phyloP scores from a whole-genome alignment of 2,113 vertebrate species.

The Gasterosteus nipponicus region DNA sequence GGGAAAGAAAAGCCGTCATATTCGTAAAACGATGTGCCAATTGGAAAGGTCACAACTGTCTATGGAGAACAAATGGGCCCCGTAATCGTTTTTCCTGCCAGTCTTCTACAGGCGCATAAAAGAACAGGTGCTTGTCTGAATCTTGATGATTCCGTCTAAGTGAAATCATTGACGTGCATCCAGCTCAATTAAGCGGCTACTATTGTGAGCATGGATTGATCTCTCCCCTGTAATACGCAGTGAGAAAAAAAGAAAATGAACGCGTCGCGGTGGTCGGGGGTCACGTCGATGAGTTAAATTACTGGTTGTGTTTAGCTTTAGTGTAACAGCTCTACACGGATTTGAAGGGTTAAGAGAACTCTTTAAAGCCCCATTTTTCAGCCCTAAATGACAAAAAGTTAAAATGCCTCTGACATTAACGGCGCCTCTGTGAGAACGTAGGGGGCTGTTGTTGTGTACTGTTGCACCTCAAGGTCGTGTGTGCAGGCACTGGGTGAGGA shows the following conservation, averaged over 20 bases:
- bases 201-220: conserved; percentile 51
- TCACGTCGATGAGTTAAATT: conserved; percentile 38
- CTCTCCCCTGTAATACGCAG: conserved; percentile 27
- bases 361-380: conserved; percentile 28
- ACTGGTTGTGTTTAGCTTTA: conserved; percentile 39
- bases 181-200: conserved; percentile 71
- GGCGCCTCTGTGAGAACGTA: conserved; percentile 24
- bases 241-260: conserved; percentile 9
- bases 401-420: conserved; percentile 34
- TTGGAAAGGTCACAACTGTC: conserved; percentile 80
- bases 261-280: conserved; percentile 1
- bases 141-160: conserved; percentile 74
- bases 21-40: conserved; percentile 71
- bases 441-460: conserved; percentile 38
- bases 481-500: conserved; percentile 44
- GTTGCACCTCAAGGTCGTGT: conserved; percentile 63
- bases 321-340: conserved; percentile 21
- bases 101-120: conserved; percentile 72
- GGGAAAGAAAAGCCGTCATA: conserved; percentile 75
- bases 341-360: conserved; percentile 10
- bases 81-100: conserved; percentile 77
- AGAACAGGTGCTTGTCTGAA: conserved; percentile 77
- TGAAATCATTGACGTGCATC: conserved; percentile 73
- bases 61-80: conserved; percentile 77
- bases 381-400: background rate